Percentiles rank a stretch among this genome's conserved stretches.
Evolutionary conservation across 2,888 invertebrate species (phyloP).

Genomic region (Aproaerema taeniolella): DNA sequence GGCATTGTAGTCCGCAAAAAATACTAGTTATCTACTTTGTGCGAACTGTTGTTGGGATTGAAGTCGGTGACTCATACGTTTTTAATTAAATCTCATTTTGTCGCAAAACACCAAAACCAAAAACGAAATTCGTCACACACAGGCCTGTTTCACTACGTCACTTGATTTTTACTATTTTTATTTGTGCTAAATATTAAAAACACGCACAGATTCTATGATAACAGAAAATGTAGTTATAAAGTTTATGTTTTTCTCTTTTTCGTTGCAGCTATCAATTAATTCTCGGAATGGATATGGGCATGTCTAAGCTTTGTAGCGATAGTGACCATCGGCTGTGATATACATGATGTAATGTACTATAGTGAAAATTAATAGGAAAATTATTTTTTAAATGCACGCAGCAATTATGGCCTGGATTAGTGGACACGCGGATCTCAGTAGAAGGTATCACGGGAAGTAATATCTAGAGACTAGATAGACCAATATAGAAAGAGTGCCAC

Average conservation of each 20-base stretch:
- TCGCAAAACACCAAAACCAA: too few relatives aligned
- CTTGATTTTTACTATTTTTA: too few relatives aligned
- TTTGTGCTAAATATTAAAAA: too few relatives aligned
- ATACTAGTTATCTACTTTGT: too few relatives aligned
- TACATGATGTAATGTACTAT: constrained; percentile 50
- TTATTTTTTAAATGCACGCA: constrained; percentile 69
- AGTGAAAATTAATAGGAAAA: constrained; percentile 46
- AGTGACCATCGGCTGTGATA: constrained; percentile 70
- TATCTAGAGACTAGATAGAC: constrained; percentile 47
- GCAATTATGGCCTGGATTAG: constrained; percentile 77
- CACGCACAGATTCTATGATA: too few relatives aligned
- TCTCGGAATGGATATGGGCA: constrained; percentile 74
- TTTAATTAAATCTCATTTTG: too few relatives aligned
- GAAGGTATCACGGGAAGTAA: constrained; percentile 80
- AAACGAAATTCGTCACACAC: too few relatives aligned
- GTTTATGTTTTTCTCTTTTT: constrained; percentile 38
- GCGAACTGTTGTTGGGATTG: too few relatives aligned
- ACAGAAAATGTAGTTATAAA: neutral
- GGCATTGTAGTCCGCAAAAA: too few relatives aligned
- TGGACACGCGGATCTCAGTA: constrained; percentile 79
- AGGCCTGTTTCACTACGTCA: too few relatives aligned
- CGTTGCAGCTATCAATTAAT: constrained; percentile 73
- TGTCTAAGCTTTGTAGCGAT: constrained; percentile 67
- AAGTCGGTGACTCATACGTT: too few relatives aligned
- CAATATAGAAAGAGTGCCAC: constrained; percentile 2